These are phyloP conservation scores for Drosophila subpulchrella DNA, from an alignment of 1,140 invertebrate species.

Conservation along the genomic window DNA sequence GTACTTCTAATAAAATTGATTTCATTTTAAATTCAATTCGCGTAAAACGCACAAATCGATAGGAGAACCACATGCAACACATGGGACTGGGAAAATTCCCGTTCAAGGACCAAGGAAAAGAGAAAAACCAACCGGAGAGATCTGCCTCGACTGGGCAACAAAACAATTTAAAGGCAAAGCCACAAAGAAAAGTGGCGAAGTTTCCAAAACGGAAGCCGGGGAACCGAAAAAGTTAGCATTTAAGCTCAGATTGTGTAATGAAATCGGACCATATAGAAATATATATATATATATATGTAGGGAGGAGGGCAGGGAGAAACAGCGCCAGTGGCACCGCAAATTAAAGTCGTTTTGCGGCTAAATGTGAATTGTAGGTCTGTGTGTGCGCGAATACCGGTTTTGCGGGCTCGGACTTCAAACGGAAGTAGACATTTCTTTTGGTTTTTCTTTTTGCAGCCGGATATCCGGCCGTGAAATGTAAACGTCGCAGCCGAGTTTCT, in stretches of 20 bases:
- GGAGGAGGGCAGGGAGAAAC: neutral
- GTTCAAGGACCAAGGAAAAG: slow-evolving; percentile 33
- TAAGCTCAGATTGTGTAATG: slow-evolving; percentile 73
- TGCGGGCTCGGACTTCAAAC: slow-evolving; percentile 62
- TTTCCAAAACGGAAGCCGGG: slow-evolving; percentile 52
- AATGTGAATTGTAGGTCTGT: slow-evolving; percentile 43
- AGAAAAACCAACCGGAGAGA: slow-evolving; percentile 34
- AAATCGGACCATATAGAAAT: slow-evolving; percentile 59
- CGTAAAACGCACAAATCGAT: slow-evolving; percentile 48
- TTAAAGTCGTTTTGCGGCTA: slow-evolving; percentile 79
- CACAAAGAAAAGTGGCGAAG: slow-evolving; percentile 62
- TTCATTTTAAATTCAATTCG: slow-evolving; percentile 60
- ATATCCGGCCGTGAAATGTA: slow-evolving; percentile 78
- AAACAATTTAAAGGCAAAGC: slow-evolving; percentile 71
- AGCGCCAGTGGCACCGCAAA: slow-evolving; percentile 63
- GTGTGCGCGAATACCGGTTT: slow-evolving; percentile 34
- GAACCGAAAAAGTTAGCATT: slow-evolving; percentile 50
- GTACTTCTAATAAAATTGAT: slow-evolving; percentile 30
- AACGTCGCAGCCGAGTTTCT: slow-evolving; percentile 59
- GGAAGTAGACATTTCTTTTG: slow-evolving; percentile 75
- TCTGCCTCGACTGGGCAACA: slow-evolving; percentile 42
- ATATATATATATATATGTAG: neutral
- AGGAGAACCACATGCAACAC: slow-evolving; percentile 59
- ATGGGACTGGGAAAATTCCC: slow-evolving; percentile 41
- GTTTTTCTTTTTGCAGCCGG: slow-evolving; percentile 56